These are phyloP conservation scores for Oreochromis niloticus DNA, from an alignment of 2,113 vertebrate genomes.

Conservation along the genomic window DNA sequence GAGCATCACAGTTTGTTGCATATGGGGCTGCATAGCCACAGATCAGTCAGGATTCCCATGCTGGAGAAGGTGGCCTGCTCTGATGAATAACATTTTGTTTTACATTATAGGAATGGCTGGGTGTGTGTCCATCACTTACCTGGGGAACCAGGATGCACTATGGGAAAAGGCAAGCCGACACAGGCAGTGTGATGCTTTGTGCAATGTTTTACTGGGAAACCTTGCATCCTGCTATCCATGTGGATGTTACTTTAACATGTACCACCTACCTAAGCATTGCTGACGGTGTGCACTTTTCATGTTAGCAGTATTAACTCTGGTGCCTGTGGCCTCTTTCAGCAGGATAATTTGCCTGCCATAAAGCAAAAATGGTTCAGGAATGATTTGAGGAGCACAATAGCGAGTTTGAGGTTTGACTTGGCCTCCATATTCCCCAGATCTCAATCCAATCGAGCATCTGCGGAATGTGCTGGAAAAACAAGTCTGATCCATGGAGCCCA, in stretches of 20 bases:
- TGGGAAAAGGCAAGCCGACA: neutral
- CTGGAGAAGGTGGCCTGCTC: neutral
- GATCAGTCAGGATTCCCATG: neutral
- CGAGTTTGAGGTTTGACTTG: neutral
- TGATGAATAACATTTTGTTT: neutral
- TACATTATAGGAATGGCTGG: neutral
- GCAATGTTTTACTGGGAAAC: neutral
- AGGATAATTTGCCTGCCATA: neutral
- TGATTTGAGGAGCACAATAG: neutral
- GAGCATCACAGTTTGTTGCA: neutral
- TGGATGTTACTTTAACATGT: neutral
- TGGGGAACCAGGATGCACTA: neutral
- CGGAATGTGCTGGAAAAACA: neutral
- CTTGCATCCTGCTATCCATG: neutral
- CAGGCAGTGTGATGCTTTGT: neutral
- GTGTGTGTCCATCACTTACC: neutral
- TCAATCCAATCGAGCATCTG: neutral
- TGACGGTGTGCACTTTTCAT: neutral
- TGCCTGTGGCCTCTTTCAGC: neutral
- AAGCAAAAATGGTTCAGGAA: neutral
- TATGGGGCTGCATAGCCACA: neutral
- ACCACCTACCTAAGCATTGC: neutral
- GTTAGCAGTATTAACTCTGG: neutral
- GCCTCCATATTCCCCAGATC: neutral
- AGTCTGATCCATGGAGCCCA: rapidly evolving